Evolutionary conservation across 2,888 invertebrate genomes (phyloP).

Genomic region (Holacanthella duospinosa): DNA sequence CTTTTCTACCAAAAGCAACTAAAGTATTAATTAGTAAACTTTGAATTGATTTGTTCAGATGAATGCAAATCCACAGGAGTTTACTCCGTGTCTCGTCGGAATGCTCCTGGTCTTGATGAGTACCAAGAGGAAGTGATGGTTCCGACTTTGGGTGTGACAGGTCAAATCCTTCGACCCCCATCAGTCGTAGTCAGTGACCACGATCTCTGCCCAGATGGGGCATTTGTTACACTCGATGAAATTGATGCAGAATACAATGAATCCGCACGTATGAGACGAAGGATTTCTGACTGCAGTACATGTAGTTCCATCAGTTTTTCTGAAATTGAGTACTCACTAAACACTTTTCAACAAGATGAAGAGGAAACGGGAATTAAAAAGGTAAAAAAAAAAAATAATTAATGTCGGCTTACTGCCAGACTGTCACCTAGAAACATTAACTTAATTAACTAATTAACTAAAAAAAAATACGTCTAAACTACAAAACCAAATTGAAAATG

Average conservation of each 20-base stretch:
- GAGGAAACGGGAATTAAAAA: constrained; percentile 18
- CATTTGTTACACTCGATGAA: constrained; percentile 31
- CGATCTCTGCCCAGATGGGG: constrained; percentile 31
- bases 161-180: constrained; percentile 26
- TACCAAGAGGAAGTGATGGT: constrained; percentile 2
- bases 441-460: too few species aligned
- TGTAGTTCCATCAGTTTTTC: constrained; percentile 36
- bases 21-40: too few species aligned
- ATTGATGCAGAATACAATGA: constrained; percentile 30
- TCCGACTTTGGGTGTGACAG: background rate
- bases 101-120: too few species aligned
- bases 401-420: too few species aligned
- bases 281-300: constrained; percentile 35
- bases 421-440: too few species aligned
- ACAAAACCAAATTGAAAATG: too few species aligned
- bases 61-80: too few species aligned
- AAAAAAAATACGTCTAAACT: too few species aligned
- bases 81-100: too few species aligned
- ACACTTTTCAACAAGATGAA: constrained; percentile 27
- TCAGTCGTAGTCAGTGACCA: constrained; percentile 37
- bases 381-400: background rate
- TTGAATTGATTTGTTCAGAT: too few species aligned
- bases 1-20: too few species aligned
- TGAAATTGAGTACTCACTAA: constrained; percentile 24
- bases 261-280: constrained; percentile 18